Percentiles rank a stretch among this genome's conserved stretches.
phyloP scores from a whole-genome alignment of 2,797 vertebrate species.

The Xenentodon cancila region DNA sequence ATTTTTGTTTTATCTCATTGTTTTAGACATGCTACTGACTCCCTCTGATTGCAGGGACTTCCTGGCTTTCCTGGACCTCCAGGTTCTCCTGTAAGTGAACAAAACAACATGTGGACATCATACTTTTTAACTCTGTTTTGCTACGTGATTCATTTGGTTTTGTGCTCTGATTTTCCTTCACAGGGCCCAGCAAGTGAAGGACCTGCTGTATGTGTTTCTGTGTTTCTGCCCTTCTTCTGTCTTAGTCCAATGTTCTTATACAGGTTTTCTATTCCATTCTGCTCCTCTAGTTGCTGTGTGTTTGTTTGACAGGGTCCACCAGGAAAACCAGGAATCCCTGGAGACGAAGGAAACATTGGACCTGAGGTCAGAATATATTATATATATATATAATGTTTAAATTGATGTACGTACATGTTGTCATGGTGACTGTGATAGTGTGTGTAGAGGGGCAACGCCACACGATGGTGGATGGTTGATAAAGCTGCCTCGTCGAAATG shows the following conservation, averaged over 20 bases:
- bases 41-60: constrained; percentile 73
- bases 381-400: background rate
- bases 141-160: background rate
- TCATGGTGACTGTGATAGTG: too few species aligned
- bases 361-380: constrained; percentile 76
- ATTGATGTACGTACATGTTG: too few species aligned
- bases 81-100: constrained; percentile 80
- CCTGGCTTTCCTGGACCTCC: constrained; percentile 83
- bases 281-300: constrained; percentile 2
- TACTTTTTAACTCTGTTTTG: rapidly evolving
- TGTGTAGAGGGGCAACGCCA: too few species aligned
- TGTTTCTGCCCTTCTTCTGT: background rate
- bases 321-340: constrained; percentile 82
- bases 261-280: background rate
- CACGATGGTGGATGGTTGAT: too few species aligned
- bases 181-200: constrained; percentile 80
- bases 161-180: constrained; percentile 10
- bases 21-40: background rate
- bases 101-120: background rate
- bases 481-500: too few species aligned
- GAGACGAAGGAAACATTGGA: constrained; percentile 85
- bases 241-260: background rate
- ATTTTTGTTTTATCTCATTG: background rate
- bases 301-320: constrained; percentile 72
- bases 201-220: constrained; percentile 74